Percentiles rank a stretch among this genome's conserved stretches.
These are phyloP conservation scores for Pachypanchax playfairii DNA, from an alignment of 2,113 vertebrate species.

Conservation along the genomic window DNA sequence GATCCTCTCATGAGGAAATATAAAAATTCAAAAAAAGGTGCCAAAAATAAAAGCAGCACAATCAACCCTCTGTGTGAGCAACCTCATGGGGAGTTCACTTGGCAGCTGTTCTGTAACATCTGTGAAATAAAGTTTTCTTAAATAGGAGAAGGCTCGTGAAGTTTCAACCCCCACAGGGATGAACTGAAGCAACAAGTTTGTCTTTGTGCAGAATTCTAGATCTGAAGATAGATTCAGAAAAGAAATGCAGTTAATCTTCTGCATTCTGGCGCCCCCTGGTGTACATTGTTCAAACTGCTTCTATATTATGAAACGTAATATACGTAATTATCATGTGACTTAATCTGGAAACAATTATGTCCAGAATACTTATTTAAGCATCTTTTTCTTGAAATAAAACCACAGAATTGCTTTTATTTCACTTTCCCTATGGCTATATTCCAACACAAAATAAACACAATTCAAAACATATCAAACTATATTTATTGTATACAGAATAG, in stretches of 20 bases:
- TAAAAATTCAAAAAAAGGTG: constrained; percentile 67
- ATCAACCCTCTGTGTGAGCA: constrained; percentile 68
- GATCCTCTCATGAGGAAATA: constrained; percentile 67
- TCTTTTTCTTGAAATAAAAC: background rate
- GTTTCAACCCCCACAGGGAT: constrained; percentile 26
- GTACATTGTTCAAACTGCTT: background rate
- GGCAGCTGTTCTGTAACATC: constrained; percentile 58
- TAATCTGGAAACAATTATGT: too few relatives aligned
- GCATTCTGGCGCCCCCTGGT: constrained; percentile 46
- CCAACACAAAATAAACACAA: too few relatives aligned
- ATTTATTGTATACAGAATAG: constrained; percentile 83
- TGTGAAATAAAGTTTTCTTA: constrained; percentile 70
- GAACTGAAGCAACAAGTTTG: constrained; percentile 42
- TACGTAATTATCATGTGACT: too few relatives aligned
- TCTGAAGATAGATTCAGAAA: background rate
- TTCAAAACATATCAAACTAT: constrained; percentile 76
- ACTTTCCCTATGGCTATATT: too few relatives aligned
- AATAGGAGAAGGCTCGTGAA: constrained; percentile 34
- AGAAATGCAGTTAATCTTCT: background rate
- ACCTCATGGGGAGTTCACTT: constrained; percentile 57
- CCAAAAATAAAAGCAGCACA: constrained; percentile 76
- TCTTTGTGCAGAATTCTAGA: constrained; percentile 32
- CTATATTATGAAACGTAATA: too few relatives aligned
- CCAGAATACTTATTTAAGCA: background rate
- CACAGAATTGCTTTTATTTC: too few relatives aligned